Evolutionary conservation across 2,113 vertebrate genomes (phyloP).

Genomic region (Numenius arquata): DNA sequence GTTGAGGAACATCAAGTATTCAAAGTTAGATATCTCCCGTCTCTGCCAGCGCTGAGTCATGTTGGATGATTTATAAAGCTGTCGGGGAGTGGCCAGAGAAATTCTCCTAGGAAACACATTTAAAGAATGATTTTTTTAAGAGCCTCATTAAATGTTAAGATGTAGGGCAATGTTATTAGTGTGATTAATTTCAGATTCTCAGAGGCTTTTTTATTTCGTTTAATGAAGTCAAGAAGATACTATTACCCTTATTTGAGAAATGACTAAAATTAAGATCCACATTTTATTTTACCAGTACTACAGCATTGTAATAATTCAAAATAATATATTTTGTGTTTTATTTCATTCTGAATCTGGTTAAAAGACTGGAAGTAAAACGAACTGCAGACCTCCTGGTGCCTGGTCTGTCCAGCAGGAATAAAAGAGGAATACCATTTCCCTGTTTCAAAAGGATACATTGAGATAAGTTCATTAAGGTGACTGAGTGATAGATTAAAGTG

Average conservation of each 20-base stretch:
- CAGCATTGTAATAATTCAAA: background rate
- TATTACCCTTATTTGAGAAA: background rate
- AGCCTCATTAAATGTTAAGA: conserved; percentile 10
- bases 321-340: background rate
- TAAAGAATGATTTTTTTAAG: background rate
- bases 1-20: conserved; percentile 99
- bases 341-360: conserved; percentile 32
- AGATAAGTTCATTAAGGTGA: conserved; percentile 38
- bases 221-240: conserved; percentile 20
- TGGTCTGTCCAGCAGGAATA: conserved; percentile 2
- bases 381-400: conserved; percentile 35
- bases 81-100: conserved; percentile 92
- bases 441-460: background rate
- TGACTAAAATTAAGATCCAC: background rate
- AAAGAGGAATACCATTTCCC: background rate
- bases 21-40: conserved; percentile 98
- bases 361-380: background rate
- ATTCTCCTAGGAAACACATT: conserved; percentile 83
- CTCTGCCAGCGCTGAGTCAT: conserved; percentile 99
- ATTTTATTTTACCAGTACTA: conserved; percentile 14
- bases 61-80: conserved; percentile 99
- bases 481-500: conserved; percentile 2
- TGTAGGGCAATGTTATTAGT: background rate
- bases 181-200: conserved; percentile 27
- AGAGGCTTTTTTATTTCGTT: background rate